Evolutionary conservation across 2,888 invertebrate genomes (phyloP), one percentile per base, ranked within the genome.

Genomic region (Drosophila suboccidentalis): DNA sequence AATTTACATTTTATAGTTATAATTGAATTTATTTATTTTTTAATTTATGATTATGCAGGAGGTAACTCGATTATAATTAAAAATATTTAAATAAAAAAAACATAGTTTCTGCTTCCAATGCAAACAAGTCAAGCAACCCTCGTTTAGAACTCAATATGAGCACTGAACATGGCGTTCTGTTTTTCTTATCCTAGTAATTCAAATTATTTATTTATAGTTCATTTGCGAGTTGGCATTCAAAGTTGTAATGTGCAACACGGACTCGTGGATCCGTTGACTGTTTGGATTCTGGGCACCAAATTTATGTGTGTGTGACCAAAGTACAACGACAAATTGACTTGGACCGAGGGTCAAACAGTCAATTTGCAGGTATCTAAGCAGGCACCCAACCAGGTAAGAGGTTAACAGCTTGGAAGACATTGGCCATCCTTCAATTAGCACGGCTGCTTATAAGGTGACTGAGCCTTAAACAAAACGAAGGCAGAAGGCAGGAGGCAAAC

Each of bases 171-270:
- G 53, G 26, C 19, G 22, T 39, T 59, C 59, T 57, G 26, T 61
- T 63, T 61, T 71, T 62, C 72, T 69, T 73, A 68, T 73, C 61
- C 71, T 62, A 70, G 78, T 78, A 80, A 87, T 78, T 75, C 69
- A 80, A 85, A 87, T 87, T 85, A 85, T 82, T 85, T 85, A 87
- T 85, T 85, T 84, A 85, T 85, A 82, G 87, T 84, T 87, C 85
- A 85, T 87, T 85, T 85, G 87, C 80, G 87, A 87, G 78, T 71
- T 82, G 76, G 70, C 85, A 73, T 73, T 84, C 82, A 83, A 80
- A 80, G 82, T 60, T 73, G 73, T 69, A 69, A 81, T 81, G 75
- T 64, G 75, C 63, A 77, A 54, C 71, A 59, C 64, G 70, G 49
- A 61, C 43, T 47, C 61, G 29, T 53, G 39, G 39, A 65, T 36